These are phyloP conservation scores for Pristiophorus japonicus DNA, from an alignment of 2,113 vertebrate species.

Conservation along the genomic window DNA sequence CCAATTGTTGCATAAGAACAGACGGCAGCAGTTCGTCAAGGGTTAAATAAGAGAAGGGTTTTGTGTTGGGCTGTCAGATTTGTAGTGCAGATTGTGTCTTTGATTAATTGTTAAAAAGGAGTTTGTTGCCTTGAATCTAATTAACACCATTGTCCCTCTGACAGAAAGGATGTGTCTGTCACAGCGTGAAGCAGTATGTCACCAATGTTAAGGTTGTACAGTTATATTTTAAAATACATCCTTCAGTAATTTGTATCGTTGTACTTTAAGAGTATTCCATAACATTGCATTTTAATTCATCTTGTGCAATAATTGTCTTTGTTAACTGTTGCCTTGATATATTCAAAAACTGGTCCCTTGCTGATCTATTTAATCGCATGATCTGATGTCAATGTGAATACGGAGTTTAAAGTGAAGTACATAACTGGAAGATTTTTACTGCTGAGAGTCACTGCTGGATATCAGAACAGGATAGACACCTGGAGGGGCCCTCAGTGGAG, in stretches of 20 bases:
- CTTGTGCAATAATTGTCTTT: not conserved
- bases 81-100: not conserved
- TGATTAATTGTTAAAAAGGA: constrained; percentile 33
- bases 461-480: not conserved
- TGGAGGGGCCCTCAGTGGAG: not conserved
- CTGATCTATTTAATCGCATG: not conserved
- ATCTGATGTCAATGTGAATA: not conserved
- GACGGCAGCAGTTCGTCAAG: not conserved
- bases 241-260: constrained; percentile 8
- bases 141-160: constrained; percentile 34
- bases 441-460: not conserved
- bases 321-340: not conserved
- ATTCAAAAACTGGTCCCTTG: not conserved
- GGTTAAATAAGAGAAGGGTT: constrained; percentile 13
- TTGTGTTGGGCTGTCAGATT: constrained; percentile 25
- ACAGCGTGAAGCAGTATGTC: constrained; percentile 11
- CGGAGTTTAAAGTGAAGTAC: not conserved
- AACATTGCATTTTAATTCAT: not conserved
- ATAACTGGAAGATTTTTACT: not conserved
- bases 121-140: constrained; percentile 35
- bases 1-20: not conserved
- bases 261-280: not conserved
- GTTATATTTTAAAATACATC: constrained; percentile 8
- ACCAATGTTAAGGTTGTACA: constrained; percentile 10
- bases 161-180: not conserved